Base-by-base conservation (phyloP, 2,888 invertebrate genomes). In the Cheilosia grossa region DNA sequence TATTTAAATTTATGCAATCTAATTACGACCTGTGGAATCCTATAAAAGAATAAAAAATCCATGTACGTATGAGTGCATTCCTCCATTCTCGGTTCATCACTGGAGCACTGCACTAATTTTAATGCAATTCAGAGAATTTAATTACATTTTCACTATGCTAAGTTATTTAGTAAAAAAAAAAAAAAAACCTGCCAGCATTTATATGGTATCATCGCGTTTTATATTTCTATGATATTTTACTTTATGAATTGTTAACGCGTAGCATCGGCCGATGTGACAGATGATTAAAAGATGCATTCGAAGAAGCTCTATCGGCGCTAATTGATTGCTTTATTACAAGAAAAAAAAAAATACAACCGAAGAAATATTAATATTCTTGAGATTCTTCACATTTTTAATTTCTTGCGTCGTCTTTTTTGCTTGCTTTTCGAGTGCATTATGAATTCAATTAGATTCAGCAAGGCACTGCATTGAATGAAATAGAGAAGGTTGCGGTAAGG, bases 1-100 rank as follows among this genome's bases (percentile, higher is more conserved):
- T 69, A 73, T 77, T 78, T 49, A 78, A 86, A 82, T 82, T 21
- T 78, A 86, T 86, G 21, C 78, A 78, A 82, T 86, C 77, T 82
- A 51, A 86, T 78, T 86, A 86, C 58, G 58, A 42, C 21, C 44
- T 13, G 54, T 47, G 64, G 61, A 64, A 59, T 77, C 53, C 42
- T 47, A 47, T 56, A 64, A 42, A 40, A 72, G 70, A 53, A 69
- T 56, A 69, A 42, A 54, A 7, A 5, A 77, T 33, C 47, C 40
- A 54, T 33, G 19, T 66, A 37, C 42, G 54, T 64, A 49, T 21
- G 15, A 40, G 21, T 27, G 17, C 17, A 21, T 51, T 40, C 19
- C 17, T 47, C n/a, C 73, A 53, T 21, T 40, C 27, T 44, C 47
- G 24, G 27, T 4, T 13, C 42, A 58, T 17, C 19, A 37, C 27